Evolutionary conservation across 2,113 vertebrate species (phyloP).

Genomic region (Indicator maculatus): DNA sequence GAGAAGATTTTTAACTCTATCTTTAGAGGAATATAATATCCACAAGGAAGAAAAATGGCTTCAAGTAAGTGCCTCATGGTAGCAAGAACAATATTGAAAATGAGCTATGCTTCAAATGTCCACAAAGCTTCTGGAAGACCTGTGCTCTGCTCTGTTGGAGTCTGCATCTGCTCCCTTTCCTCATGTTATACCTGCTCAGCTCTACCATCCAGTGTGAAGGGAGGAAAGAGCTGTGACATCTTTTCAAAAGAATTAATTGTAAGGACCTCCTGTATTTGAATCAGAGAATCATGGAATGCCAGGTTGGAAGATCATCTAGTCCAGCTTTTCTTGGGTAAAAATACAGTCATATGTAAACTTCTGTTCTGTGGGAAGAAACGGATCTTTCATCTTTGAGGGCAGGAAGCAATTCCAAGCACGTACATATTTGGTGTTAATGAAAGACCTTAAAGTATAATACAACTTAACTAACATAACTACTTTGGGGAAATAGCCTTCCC

Average conservation of each 20-base stretch:
- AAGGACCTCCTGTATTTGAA: background rate
- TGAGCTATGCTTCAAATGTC: background rate
- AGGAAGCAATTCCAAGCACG: background rate
- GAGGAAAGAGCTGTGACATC: background rate
- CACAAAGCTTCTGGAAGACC: background rate
- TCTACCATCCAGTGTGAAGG: background rate
- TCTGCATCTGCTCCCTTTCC: background rate
- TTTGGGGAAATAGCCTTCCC: background rate
- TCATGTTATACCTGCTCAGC: accelerated
- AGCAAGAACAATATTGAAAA: background rate
- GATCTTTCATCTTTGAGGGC: background rate
- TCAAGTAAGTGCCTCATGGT: background rate
- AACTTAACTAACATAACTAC: background rate
- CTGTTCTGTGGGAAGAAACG: background rate
- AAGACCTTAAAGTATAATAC: background rate
- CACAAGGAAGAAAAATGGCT: background rate
- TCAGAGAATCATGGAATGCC: background rate
- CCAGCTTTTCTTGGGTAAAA: background rate
- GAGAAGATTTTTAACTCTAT: conserved; percentile 17
- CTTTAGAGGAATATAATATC: background rate
- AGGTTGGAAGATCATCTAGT: background rate
- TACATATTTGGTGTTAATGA: background rate
- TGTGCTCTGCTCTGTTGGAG: background rate
- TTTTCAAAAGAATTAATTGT: background rate
- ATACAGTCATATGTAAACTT: background rate